Base-by-base conservation (phyloP, 2,888 invertebrate species). In the Drosophila demipolita region DNA sequence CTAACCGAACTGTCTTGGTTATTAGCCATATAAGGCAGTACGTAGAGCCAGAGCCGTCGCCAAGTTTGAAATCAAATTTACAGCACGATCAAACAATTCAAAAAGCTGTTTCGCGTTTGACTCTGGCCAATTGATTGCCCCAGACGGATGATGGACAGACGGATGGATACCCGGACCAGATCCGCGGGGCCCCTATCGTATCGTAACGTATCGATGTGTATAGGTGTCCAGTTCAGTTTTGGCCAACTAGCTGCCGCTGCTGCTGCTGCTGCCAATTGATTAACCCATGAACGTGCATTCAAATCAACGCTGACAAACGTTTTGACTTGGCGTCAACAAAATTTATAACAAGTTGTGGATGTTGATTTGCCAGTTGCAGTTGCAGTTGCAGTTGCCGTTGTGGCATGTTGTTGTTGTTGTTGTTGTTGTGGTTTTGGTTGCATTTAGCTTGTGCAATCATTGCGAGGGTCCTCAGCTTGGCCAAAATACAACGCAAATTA, bases 211-310 rank as follows among this genome's bases (percentile, higher is more conserved):
- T 68, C 70, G 67, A 73, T 73, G 66, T 63, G 52, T 64, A 35
- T 60, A 64, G 76, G 70, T 75, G 75, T 65, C 65, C 76, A 66
- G 64, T 52, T 53, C n/a, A 50, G 54, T 59, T 68, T 59, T 68
- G 62, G 58, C 58, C 54, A 48, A 59, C 70, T 55, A 66, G 58
- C 57, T 36, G 54, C 45, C 49, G n/a, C 63, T 35, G 6, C 29
- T 32, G 53, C 26, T 48, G 15, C 26, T 42, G 61, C 20, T 45
- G 72, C 78, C 63, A 73, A 80, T 85, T 87, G 89, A 85, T 85
- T 87, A 89, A 89, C 89, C 87, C 85, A 87, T 85, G 82, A 85
- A 89, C 85, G 82, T 80, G 85, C 77, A 87, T 82, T 85, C 85
- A 89, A 87, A 82, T 80, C 78, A 75, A 72, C 83, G 81, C 87